Evolutionary conservation across 2,888 invertebrate genomes (phyloP).

Genomic region (Falcaria lacertinaria): DNA sequence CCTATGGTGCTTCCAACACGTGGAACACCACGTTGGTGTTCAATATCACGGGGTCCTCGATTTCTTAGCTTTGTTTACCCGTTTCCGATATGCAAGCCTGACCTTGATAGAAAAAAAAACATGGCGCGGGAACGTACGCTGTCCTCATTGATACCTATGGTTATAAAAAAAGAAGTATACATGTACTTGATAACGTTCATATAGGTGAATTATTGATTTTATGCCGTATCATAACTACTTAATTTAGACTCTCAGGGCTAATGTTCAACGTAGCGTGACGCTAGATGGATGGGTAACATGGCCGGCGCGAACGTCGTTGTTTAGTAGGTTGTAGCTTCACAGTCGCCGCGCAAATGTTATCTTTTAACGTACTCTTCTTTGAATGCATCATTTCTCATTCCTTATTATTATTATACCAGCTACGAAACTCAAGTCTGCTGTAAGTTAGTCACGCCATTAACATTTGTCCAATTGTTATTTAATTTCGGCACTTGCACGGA

Average conservation of each 20-base stretch:
- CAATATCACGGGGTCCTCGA: slow-evolving; percentile 1
- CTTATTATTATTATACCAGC: too few species aligned
- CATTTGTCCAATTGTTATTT: slow-evolving; percentile 36
- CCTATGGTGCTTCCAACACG: slow-evolving; percentile 7
- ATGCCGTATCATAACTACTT: slow-evolving; percentile 54
- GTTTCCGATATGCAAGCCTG: slow-evolving; percentile 69
- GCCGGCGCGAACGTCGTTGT: slow-evolving; percentile 69
- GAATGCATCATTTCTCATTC: slow-evolving; percentile 15
- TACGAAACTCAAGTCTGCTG: slow-evolving; percentile 25
- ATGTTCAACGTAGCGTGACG: slow-evolving; percentile 70
- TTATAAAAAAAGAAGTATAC: slow-evolving; percentile 33
- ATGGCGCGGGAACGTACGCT: slow-evolving; percentile 74
- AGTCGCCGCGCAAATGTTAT: slow-evolving; percentile 44
- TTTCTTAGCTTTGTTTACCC: slow-evolving; percentile 70
- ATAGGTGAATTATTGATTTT: slow-evolving; percentile 47
- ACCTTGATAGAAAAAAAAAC: slow-evolving; percentile 76
- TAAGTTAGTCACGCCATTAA: slow-evolving; percentile 19
- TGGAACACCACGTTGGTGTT: neutral
- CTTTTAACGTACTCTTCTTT: slow-evolving; percentile 25
- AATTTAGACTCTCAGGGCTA: slow-evolving; percentile 58
- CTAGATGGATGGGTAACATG: slow-evolving; percentile 67
- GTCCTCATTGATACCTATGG: slow-evolving; percentile 40
- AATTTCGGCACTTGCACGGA: slow-evolving; percentile 41
- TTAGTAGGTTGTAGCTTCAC: slow-evolving; percentile 48
- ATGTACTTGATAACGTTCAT: slow-evolving; percentile 19